These are phyloP conservation scores for Phengaris arion DNA, from an alignment of 2,888 invertebrate species.

Conservation along the genomic window DNA sequence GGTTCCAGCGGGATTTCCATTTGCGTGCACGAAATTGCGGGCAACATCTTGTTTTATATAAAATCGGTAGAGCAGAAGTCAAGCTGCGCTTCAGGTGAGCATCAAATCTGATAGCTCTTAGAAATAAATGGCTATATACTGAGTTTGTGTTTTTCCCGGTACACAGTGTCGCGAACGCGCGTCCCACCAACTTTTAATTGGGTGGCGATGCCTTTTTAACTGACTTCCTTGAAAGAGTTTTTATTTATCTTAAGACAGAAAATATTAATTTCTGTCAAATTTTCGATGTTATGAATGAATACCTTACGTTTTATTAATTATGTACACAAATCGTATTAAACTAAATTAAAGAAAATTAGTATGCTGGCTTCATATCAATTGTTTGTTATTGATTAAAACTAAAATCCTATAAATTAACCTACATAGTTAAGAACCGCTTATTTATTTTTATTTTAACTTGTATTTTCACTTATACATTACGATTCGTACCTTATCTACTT, in stretches of 20 bases:
- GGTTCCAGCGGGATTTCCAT: too few relatives aligned
- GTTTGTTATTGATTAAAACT: too few relatives aligned
- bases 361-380: too few relatives aligned
- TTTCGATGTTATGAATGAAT: too few relatives aligned
- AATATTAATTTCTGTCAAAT: neutral
- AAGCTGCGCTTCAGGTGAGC: constrained; percentile 12
- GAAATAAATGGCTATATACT: neutral
- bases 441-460: too few relatives aligned
- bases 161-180: neutral
- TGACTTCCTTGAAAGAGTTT: neutral
- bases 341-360: too few relatives aligned
- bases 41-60: neutral
- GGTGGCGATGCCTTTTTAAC: constrained; percentile 16
- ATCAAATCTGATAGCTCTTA: constrained; percentile 14
- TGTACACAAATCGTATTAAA: too few relatives aligned
- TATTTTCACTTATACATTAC: too few relatives aligned
- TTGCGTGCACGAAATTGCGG: neutral
- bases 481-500: too few relatives aligned
- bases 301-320: too few relatives aligned
- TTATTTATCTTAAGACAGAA: neutral
- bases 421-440: too few relatives aligned
- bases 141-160: constrained; percentile 4
- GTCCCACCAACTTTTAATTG: constrained; percentile 11
- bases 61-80: constrained; percentile 29
- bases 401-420: too few relatives aligned